Evolutionary conservation across 2,888 invertebrate genomes (phyloP), one percentile per base, ranked within the genome.

Genomic region (Falcaria lacertinaria): DNA sequence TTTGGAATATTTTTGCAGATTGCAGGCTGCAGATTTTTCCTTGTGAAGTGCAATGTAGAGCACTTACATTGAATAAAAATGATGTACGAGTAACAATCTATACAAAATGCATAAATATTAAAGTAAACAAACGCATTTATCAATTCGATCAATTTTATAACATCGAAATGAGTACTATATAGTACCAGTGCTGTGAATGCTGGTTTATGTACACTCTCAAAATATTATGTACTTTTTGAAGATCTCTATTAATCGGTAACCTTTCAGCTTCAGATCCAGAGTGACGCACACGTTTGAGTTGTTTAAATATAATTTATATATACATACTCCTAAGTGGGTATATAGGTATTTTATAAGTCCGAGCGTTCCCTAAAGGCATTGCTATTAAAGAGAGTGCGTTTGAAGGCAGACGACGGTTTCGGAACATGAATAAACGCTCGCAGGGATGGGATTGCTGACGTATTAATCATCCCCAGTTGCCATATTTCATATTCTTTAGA

Each of bases 281-380:
- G 47, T 58, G 54, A n/a, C n/a, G n/a, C n/a, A n/a, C n/a, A n/a
- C n/a, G n/a, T n/a, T n/a, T n/a, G n/a, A n/a, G n/a, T n/a, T n/a
- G n/a, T n/a, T n/a, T n/a, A n/a, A n/a, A n/a, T n/a, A n/a, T n/a
- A n/a, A n/a, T n/a, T n/a, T n/a, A n/a, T n/a, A n/a, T n/a, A n/a
- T n/a, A n/a, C n/a, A n/a, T n/a, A n/a, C n/a, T n/a, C n/a, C n/a
- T n/a, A n/a, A n/a, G n/a, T n/a, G n/a, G 13, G 39, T 40, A 11
- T 2, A 39, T 57, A 51, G 59, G 54, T 57, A 59, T 67, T 64
- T 64, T 62, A 63, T 60, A 65, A 58, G 63, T 64, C 55, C 50
- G 41, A 43, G 37, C 34, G 47, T 53, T 57, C 54, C 52, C 52
- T 41, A 34, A 49, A 52, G 54, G 46, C 42, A 47, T 51, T 44